Conservation (phyloP, 1,140 invertebrate genomes). For the Drosophila gunungcola region DNA sequence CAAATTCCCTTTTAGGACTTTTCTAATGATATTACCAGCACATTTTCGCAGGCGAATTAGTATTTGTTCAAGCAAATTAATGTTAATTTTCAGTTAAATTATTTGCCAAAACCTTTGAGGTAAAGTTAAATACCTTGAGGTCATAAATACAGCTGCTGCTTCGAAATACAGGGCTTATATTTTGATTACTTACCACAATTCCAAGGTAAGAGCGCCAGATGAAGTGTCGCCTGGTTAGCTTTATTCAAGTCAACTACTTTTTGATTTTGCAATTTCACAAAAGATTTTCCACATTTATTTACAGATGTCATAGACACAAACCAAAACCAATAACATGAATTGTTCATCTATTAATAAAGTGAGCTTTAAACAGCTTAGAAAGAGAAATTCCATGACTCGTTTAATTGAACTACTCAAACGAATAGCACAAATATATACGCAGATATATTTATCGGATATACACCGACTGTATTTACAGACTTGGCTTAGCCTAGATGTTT, state of each 20-base stretch:
- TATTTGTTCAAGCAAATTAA: constrained; percentile 31
- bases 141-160: background rate
- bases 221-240: background rate
- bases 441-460: constrained; percentile 11
- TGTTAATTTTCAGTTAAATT: constrained; percentile 8
- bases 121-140: background rate
- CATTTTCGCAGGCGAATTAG: constrained; percentile 20
- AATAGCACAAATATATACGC: constrained; percentile 17
- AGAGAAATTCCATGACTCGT: constrained; percentile 2
- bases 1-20: constrained; percentile 18
- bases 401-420: constrained; percentile 27
- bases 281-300: constrained; percentile 26
- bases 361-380: constrained; percentile 17
- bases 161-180: background rate
- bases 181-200: background rate
- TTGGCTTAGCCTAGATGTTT: constrained; percentile 53
- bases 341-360: constrained; percentile 2
- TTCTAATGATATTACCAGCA: constrained; percentile 32
- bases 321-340: background rate
- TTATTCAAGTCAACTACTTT: constrained; percentile 22
- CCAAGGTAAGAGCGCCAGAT: background rate
- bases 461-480: constrained; percentile 28
- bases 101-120: background rate
- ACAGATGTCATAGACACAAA: constrained; percentile 16
- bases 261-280: constrained; percentile 8